Evolutionary conservation across 2,797 vertebrate species (phyloP), one percentile per base, ranked within the genome.

Genomic region (Cirrhinus molitorella): DNA sequence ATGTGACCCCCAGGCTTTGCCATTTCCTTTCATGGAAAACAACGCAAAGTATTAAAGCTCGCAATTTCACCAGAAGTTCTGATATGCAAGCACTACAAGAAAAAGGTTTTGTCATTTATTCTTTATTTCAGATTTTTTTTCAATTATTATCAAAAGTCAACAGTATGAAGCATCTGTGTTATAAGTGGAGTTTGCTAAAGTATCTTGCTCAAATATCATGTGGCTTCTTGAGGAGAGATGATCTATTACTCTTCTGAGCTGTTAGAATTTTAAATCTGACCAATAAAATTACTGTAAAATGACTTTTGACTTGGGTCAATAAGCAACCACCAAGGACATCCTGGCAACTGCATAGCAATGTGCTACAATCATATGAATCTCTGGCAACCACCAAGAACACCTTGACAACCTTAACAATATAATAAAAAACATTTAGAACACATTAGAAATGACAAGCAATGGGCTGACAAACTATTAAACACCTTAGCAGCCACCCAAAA

Each of bases 11-110:
- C 19, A 57, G 68, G 65, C 74, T 75, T 61, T 81, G 55, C 78
- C 57, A 71, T 86, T 86, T 85, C 86, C 84, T 84, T 80, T 49
- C 14, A 3, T 81, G 68, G 47, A 86, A 88, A 85, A 87, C 40
- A 45, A 80, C 16, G 61, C n/a, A 31, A 77, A 87, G 53, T 49
- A 37, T 71, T 65, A 28, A 61, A 49, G 31, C 47, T 53, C 7
- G 31, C 17, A 28, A 49, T 37, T 77, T 31, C 55, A 59, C 40
- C 43, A 43, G 51, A 49, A 37, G 45, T 71, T 51, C 43, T 65
- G 51, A 67, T n/a, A 77, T 49, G 61, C 55, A 61, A 76, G 31
- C 34, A 45, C 74, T 40, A 76, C 3, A 45, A 19, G 7, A 25
- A 40, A 65, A 74, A 31, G 5, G 21, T 5, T n/a, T 5, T 37